phyloP scores from a whole-genome alignment of 1,140 invertebrate species.

The Apis cerana region DNA sequence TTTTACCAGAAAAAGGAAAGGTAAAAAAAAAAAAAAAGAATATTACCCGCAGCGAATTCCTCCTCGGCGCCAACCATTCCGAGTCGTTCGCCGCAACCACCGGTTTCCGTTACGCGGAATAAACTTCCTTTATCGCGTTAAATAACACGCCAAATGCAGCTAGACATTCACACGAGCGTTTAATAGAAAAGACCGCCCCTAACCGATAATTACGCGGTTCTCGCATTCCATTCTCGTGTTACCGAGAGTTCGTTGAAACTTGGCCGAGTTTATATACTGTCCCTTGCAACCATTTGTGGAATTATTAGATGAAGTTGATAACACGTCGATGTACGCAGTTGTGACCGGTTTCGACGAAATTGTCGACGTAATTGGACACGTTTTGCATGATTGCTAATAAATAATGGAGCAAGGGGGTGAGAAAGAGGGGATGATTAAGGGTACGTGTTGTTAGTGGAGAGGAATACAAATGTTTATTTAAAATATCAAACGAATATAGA shows the following conservation, averaged over 20 bases:
- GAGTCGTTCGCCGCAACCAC: neutral
- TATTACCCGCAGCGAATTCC: neutral
- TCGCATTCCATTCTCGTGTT: neutral
- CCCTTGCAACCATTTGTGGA: slow-evolving; percentile 6
- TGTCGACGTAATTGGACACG: neutral
- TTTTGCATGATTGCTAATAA: neutral
- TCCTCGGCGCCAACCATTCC: neutral
- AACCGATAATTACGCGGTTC: slow-evolving; percentile 19
- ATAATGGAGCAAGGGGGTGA: neutral
- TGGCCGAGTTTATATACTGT: neutral
- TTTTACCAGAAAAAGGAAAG: too few relatives aligned
- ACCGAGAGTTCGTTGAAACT: slow-evolving; percentile 9
- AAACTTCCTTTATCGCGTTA: neutral
- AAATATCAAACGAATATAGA: too few relatives aligned
- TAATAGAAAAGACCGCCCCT: neutral
- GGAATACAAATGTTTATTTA: too few relatives aligned
- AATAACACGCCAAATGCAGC: neutral
- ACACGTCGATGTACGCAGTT: slow-evolving; percentile 2
- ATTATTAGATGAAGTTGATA: slow-evolving; percentile 38
- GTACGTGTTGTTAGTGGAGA: neutral
- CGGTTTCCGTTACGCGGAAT: neutral
- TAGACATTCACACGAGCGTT: neutral
- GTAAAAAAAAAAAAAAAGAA: too few relatives aligned
- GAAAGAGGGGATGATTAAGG: neutral
- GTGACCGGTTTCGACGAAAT: neutral